Evolutionary conservation across 2,113 vertebrate species (phyloP).

Genomic region (Hylia prasina): DNA sequence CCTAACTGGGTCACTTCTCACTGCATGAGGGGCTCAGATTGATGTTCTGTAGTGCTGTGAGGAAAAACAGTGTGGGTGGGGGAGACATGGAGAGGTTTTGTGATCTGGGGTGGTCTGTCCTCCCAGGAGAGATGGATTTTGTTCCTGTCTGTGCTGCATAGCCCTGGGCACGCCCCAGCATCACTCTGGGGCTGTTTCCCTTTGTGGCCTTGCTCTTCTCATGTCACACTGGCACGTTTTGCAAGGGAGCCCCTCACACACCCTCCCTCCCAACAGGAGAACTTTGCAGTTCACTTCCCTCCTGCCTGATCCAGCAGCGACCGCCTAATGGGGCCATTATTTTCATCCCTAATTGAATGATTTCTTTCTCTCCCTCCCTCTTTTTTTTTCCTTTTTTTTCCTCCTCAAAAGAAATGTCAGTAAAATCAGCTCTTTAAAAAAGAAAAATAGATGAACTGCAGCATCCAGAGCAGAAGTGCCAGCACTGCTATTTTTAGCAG

Average conservation of each 20-base stretch:
- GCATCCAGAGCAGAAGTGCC: neutral
- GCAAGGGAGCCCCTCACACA: neutral
- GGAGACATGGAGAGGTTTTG: neutral
- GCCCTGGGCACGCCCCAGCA: neutral
- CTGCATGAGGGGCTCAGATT: neutral
- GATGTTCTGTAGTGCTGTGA: neutral
- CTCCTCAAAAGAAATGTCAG: neutral
- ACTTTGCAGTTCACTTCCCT: neutral
- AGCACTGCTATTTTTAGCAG: neutral
- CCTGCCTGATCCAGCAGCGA: neutral
- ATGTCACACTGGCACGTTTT: neutral
- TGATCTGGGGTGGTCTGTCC: neutral
- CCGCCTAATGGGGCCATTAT: neutral
- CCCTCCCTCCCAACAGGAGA: neutral
- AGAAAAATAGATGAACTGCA: neutral
- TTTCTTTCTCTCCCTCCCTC: neutral
- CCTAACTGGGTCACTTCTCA: neutral
- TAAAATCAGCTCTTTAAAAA: neutral
- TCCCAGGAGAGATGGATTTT: neutral
- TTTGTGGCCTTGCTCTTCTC: neutral
- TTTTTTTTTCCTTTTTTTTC: neutral
- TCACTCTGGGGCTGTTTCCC: neutral
- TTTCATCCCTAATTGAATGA: conserved; percentile 2
- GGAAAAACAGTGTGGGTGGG: neutral
- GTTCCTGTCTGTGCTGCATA: neutral